Base-by-base conservation (phyloP, 2,888 invertebrate species). In the Diploptera punctata region DNA sequence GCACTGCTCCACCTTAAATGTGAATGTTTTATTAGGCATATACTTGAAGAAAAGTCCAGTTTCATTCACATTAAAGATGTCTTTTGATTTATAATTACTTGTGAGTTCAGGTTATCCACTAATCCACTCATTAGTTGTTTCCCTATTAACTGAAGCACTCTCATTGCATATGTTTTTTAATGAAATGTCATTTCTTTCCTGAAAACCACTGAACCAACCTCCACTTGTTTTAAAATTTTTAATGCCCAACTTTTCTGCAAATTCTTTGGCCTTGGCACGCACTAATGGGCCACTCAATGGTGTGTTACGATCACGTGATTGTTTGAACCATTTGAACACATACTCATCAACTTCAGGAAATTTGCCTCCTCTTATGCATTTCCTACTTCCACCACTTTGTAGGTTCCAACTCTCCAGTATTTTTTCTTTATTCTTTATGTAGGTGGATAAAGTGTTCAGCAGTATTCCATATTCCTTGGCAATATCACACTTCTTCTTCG, bases 321-420 rank as follows among this genome's bases (percentile, higher is more conserved):
- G 67, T 7, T 68, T 54, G 19, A 68, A 68, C 68, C 68, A 68
- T 21, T 68, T 68, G 2, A 49, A 38, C 10, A 54, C 38, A 33
- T 31, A 68, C 33, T 68, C 24, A 31, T 54, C 33, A 49, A 68
- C 21, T 5, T 4, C 10, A 33, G 33, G 52, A 49, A 24, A 26
- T 67, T 67, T n/a, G 2, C n/a, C 21, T 1, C 67, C 47, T 29
- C 18, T 0, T 16, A 52, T 54, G 9, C 68, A 3, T 68, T 68
- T 68, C 54, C 68, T 29, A 1, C 21, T 31, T 33, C 21, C 33
- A 2, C 16, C 67, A 49, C 1, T 31, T 26, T 19, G 26, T 47
- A 2, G 0, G 0, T 9, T 60, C 5, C 16, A 18, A 7, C 26
- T 49, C 9, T 67, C 18, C 26, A 26, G 3, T 5, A 67, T 9